phyloP scores from a whole-genome alignment of 2,113 vertebrate genomes.

The Lophura nycthemera region DNA sequence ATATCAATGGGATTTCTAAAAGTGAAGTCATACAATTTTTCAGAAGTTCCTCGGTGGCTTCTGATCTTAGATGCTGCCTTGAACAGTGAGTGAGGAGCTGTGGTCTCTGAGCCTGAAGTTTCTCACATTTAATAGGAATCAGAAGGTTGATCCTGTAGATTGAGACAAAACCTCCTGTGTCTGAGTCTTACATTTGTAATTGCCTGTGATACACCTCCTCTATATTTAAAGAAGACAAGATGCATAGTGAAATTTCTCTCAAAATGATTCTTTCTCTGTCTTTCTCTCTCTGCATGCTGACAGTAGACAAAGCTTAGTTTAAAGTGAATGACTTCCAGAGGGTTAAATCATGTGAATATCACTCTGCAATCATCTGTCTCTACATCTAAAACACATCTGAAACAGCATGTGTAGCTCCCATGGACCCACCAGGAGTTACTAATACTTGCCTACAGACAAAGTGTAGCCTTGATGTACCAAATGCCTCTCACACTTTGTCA shows the following conservation, averaged over 20 bases:
- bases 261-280: neutral
- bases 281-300: neutral
- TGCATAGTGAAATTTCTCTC: neutral
- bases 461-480: neutral
- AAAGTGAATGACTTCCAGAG: neutral
- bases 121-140: neutral
- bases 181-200: neutral
- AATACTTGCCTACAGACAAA: neutral
- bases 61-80: neutral
- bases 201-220: accelerated
- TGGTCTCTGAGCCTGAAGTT: neutral
- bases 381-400: neutral
- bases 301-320: neutral
- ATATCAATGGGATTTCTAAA: neutral
- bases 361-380: neutral
- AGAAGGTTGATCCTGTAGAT: neutral
- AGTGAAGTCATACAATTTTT: neutral
- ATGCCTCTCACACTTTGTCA: neutral
- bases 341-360: neutral
- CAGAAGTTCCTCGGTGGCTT: neutral
- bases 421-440: neutral
- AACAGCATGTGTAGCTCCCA: neutral
- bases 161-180: neutral
- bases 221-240: neutral
- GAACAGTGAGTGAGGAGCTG: neutral